Evolutionary conservation across 1,140 invertebrate species (phyloP).

Genomic region (Achroia grisella): DNA sequence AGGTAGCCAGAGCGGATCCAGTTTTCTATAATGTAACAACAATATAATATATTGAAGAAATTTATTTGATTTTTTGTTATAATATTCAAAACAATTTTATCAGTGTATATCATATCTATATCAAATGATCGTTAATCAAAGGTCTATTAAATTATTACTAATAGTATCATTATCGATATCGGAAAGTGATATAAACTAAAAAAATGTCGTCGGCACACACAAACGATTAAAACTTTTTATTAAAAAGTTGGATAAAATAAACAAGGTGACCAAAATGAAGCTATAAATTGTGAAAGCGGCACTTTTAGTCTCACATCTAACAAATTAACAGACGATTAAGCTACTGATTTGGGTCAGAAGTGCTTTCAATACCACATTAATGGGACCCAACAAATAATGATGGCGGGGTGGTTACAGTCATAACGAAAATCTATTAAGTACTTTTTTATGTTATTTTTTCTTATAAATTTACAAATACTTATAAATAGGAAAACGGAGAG

Average conservation of each 20-base stretch:
- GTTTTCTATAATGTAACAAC: not conserved
- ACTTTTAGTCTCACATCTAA: conserved; percentile 54
- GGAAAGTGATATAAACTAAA: conserved; percentile 17
- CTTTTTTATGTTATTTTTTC: not conserved
- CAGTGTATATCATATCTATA: not conserved
- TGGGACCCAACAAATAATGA: conserved; percentile 54
- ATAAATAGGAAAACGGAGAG: too few relatives aligned
- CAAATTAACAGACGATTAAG: conserved; percentile 70
- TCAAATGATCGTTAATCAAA: too few relatives aligned
- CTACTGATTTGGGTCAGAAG: conserved; percentile 61
- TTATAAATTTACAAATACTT: not conserved
- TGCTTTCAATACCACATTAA: conserved; percentile 44
- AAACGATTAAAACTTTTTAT: conserved; percentile 31
- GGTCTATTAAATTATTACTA: conserved; percentile 5
- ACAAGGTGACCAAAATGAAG: conserved; percentile 52
- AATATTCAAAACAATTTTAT: not conserved
- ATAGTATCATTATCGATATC: conserved; percentile 18
- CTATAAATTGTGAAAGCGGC: conserved; percentile 59
- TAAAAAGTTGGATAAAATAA: conserved; percentile 34
- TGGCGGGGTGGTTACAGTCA: conserved; percentile 36
- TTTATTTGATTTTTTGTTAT: not conserved
- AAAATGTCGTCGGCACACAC: conserved; percentile 28
- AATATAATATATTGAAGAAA: not conserved
- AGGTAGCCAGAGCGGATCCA: too few relatives aligned
- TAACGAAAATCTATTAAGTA: not conserved